A percentile compares a stretch with the other conserved stretches of the same genome.
Conservation (phyloP, 2,797 vertebrate genomes). For the Philypnodon macrostomus region DNA sequence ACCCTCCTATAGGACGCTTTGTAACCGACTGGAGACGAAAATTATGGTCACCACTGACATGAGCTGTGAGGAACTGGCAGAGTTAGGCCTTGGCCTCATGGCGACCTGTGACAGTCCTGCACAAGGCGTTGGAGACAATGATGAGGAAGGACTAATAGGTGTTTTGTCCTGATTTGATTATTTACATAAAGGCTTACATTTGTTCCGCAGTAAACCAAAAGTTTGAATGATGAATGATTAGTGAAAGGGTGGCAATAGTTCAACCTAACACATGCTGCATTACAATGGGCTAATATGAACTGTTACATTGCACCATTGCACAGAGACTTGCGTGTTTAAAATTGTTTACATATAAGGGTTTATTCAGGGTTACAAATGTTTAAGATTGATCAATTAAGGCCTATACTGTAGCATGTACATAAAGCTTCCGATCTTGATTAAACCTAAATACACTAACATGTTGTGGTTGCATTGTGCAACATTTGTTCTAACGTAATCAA, state of each 20-base stretch:
- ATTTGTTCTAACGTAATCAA: too few relatives aligned
- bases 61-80: conserved; percentile 78
- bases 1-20: conserved; percentile 81
- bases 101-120: conserved; percentile 71
- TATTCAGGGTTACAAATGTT: neutral
- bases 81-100: conserved; percentile 78
- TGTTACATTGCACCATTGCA: too few relatives aligned
- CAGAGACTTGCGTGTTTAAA: neutral
- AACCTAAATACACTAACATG: too few relatives aligned
- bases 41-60: conserved; percentile 78
- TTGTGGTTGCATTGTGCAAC: too few relatives aligned
- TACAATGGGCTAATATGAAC: too few relatives aligned
- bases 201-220: neutral
- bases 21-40: conserved; percentile 81
- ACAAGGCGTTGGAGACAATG: conserved; percentile 54
- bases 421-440: too few relatives aligned
- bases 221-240: neutral
- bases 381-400: too few relatives aligned
- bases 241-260: neutral
- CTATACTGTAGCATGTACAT: neutral
- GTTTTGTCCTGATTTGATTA: conserved; percentile 69
- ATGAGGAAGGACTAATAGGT: conserved; percentile 73
- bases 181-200: conserved; percentile 3
- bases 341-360: neutral
- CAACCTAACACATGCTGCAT: too few relatives aligned